phyloP scores from a whole-genome alignment of 2,113 vertebrate species.

The Clinocottus analis region DNA sequence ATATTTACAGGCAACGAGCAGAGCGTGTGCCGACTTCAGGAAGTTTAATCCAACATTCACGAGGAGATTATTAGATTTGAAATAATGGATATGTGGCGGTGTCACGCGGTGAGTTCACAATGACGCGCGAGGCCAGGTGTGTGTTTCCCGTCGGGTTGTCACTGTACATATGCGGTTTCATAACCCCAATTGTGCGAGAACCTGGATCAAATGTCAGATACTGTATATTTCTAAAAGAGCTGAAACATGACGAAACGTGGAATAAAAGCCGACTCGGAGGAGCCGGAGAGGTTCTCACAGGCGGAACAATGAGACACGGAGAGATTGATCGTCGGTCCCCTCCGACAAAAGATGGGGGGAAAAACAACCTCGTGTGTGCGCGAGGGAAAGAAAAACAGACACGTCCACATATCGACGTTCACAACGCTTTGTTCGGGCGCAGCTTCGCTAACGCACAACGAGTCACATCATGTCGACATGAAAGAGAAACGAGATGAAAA shows the following conservation, averaged over 20 bases:
- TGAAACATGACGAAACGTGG: neutral
- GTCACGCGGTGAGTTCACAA: neutral
- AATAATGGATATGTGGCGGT: neutral
- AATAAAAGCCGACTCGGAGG: too few relatives aligned
- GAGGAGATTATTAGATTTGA: neutral
- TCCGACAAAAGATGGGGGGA: neutral
- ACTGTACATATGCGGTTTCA: neutral
- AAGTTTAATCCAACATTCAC: neutral
- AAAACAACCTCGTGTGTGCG: neutral
- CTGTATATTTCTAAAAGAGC: neutral
- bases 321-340: neutral
- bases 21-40: neutral
- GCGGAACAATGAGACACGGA: neutral
- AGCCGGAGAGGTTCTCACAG: too few relatives aligned
- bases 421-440: conserved; percentile 1
- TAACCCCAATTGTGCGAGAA: neutral
- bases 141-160: conserved; percentile 1
- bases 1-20: too few relatives aligned
- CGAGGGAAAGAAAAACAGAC: neutral
- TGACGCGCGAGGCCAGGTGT: neutral
- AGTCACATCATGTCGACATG: conserved; percentile 49
- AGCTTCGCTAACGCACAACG: conserved; percentile 15
- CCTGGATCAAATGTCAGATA: neutral
- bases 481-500: conserved; percentile 54
- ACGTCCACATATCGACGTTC: too few relatives aligned